Base-by-base conservation (phyloP, 1,140 invertebrate species). In the Cotesia chilonis region DNA sequence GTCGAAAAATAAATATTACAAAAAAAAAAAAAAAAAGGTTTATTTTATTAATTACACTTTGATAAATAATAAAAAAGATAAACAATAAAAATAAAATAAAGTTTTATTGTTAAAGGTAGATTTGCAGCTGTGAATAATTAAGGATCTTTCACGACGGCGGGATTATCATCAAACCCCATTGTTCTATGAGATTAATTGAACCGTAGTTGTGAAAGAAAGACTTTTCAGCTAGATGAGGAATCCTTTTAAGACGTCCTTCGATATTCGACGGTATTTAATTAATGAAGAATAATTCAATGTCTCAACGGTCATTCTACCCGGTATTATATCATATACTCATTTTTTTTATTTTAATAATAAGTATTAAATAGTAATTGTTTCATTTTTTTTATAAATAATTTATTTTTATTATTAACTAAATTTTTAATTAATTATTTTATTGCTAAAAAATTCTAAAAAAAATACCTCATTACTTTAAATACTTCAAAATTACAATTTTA, bases 251-350 rank as follows among this genome's bases (percentile, higher is more conserved):
- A 59, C 37, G 47, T 20, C 65, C 52, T 55, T 57, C 72, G 61
- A 55, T 69, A 71, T 74, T 70, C 61, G 63, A 64, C 73, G 79
- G 75, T 79, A 80, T 80, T 80, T 79, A 79, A 80, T 80, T 80
- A 81, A 80, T 80, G 77, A 65, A 77, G 74, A 78, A 78, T 80
- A 79, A 80, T 80, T 64, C 60, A 70, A 79, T 78, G 78, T 79
- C 74, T 76, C 60, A 61, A 47, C 41, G 7, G 41, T 47, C 41
- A 47, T 7, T 10, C 41, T 47, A 47, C 28, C 28, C 28, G 28
- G 28, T 28, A 28, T 28, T 28, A 28, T 28, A 28, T 28, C 28
- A 28, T 28, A 28, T 28, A 28, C 28, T 28, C 1, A 28, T 28
- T 28, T 28, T 14, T 14, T 14, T 28, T 28, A 28, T 28, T 28